Evolutionary conservation across 2,888 invertebrate genomes (phyloP), one percentile per base, ranked within the genome.

Genomic region (Drosophila incognita): DNA sequence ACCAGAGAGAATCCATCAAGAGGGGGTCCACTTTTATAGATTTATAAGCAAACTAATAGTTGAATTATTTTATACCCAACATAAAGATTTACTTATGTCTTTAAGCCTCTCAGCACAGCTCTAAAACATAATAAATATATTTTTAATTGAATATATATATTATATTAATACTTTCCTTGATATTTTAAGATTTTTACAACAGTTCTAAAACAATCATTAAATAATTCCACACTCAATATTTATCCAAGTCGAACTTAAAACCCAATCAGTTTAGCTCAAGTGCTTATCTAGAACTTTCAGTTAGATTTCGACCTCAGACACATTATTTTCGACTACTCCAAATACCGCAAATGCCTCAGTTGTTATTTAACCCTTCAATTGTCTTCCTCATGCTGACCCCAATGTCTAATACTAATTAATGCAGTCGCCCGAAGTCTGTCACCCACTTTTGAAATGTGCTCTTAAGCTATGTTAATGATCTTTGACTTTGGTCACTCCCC

Each of bases 401-500:
- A 42, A 42, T 53, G n/a, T 27, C 24, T 38, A 51, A 15, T 36
- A 38, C 27, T 27, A 10, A 10, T 40, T 8, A 21, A 58, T 21
- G 24, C 36, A n/a, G 35, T 42, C 36, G 27, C 24, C 31, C 36
- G 18, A 36, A 27, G 46, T 18, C 36, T 31, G 59, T 33, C 38
- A 38, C 8, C 24, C 31, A 48, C 31, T 40, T 48, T 33, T n/a
- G 5, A 13, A 54, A 56, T 54, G 13, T 42, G 59, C 38, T 48
- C 11, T 53, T 40, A 35, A 57, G 49, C 65, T 40, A n/a, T 67
- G 46, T 64, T 67, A 74, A 67, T 69, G 77, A 74, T 78, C 78
- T 64, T 65, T 65, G 67, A 64, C 61, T 74, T 42, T 24, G 35
- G 29, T 40, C 51, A 33, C 24, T 27, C 31, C 38, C 42, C 29